These are phyloP conservation scores for Drosophila sucinea DNA, from an alignment of 1,140 invertebrate genomes.

Conservation along the genomic window DNA sequence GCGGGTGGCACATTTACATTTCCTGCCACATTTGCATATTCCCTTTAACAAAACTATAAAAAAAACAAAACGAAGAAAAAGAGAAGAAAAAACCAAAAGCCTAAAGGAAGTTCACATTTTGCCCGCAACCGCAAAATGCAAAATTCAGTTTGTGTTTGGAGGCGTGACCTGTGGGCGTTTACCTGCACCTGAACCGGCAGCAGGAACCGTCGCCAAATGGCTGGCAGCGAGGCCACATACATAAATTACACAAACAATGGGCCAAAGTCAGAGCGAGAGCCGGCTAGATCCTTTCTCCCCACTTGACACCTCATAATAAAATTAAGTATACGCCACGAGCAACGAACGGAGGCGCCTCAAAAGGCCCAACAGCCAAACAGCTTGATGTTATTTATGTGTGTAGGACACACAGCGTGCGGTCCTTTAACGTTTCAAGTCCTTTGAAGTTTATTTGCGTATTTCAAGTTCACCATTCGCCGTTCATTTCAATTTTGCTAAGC, in stretches of 20 bases:
- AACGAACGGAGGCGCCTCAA: constrained; percentile 40
- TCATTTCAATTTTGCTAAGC: constrained; percentile 74
- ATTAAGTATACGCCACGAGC: constrained; percentile 79
- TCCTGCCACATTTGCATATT: constrained; percentile 80
- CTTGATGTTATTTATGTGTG: constrained; percentile 65
- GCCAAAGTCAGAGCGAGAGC: constrained; percentile 47
- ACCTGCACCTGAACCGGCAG: constrained; percentile 40
- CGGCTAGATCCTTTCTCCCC: constrained; percentile 70
- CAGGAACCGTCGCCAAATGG: constrained; percentile 53
- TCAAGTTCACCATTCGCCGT: constrained; percentile 61
- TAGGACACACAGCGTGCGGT: constrained; percentile 66
- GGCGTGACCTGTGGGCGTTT: constrained; percentile 34
- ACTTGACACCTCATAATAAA: constrained; percentile 83
- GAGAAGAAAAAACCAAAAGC: constrained; percentile 66
- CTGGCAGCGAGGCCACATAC: constrained; percentile 40
- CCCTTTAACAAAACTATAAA: constrained; percentile 43
- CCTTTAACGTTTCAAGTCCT: constrained; percentile 46
- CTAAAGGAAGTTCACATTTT: constrained; percentile 72
- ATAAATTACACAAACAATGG: constrained; percentile 70
- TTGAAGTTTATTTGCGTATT: constrained; percentile 82
- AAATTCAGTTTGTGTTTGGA: constrained; percentile 11
- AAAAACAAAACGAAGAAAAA: background rate
- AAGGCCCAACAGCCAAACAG: background rate
- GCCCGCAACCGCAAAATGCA: constrained; percentile 36
- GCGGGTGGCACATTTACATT: constrained; percentile 66